Evolutionary conservation across 2,797 vertebrate species (phyloP).

Genomic region (Falco naumanni): DNA sequence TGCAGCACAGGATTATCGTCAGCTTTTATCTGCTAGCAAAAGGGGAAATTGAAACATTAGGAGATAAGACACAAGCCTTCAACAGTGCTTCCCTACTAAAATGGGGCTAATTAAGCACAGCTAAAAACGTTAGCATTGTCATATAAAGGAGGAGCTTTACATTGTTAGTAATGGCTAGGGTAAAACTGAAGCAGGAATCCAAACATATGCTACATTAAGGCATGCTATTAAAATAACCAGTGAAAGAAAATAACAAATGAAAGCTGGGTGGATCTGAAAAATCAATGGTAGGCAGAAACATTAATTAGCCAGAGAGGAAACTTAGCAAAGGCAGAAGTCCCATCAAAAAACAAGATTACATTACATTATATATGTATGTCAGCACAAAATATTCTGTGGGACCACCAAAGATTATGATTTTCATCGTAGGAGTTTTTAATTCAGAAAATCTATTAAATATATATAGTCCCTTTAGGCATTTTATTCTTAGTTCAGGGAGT

Average conservation of each 20-base stretch:
- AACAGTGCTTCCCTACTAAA: not conserved
- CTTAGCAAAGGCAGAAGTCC: not conserved
- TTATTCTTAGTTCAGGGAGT: conserved; percentile 56
- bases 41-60: not conserved
- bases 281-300: not conserved
- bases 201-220: conserved; percentile 11
- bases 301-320: conserved; percentile 20
- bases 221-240: conserved; percentile 9
- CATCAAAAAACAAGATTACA: not conserved
- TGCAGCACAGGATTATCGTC: not conserved
- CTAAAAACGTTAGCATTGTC: not conserved
- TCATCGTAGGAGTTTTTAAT: not conserved
- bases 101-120: not conserved
- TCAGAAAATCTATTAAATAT: conserved; percentile 50
- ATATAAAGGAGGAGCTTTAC: conserved; percentile 3
- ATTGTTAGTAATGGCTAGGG: not conserved
- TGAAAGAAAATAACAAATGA: conserved; percentile 33
- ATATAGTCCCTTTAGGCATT: conserved; percentile 44
- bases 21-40: not conserved
- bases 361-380: not conserved
- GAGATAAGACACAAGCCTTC: not conserved
- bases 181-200: not conserved
- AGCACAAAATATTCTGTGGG: not conserved
- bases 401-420: conserved; percentile 52
- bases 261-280: conserved; percentile 30